phyloP scores from a whole-genome alignment of 1,140 invertebrate genomes.

The Heliothis subflexa region DNA sequence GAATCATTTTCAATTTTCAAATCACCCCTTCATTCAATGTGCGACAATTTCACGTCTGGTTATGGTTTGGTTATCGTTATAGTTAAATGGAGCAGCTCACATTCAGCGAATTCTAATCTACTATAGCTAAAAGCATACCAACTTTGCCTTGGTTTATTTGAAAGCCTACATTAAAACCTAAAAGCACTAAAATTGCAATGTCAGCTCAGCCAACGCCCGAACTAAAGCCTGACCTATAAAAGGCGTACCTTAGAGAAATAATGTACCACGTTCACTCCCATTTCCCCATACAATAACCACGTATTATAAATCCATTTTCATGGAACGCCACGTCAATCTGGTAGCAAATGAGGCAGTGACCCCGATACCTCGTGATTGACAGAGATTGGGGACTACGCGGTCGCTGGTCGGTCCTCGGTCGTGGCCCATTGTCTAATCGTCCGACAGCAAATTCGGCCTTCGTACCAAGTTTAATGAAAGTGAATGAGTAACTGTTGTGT shows the following conservation, averaged over 20 bases:
- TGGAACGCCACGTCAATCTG: background rate
- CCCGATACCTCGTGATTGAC: background rate
- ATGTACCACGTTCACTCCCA: background rate
- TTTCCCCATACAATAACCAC: constrained; percentile 13
- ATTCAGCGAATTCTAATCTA: too few relatives aligned
- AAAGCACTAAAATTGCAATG: too few relatives aligned
- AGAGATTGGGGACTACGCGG: constrained; percentile 13
- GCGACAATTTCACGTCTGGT: too few relatives aligned
- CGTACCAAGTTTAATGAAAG: constrained; percentile 29
- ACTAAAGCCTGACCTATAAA: background rate
- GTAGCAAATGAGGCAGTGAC: constrained; percentile 19
- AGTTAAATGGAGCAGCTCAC: too few relatives aligned
- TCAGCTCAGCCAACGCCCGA: background rate
- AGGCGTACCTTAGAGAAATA: background rate
- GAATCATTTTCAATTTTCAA: too few relatives aligned
- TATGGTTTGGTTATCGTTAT: too few relatives aligned
- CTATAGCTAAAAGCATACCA: too few relatives aligned
- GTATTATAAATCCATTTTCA: constrained; percentile 26
- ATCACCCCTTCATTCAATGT: too few relatives aligned
- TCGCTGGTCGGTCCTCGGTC: background rate
- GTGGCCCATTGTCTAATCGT: constrained; percentile 35
- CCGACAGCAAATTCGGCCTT: constrained; percentile 32
- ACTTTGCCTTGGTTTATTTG: too few relatives aligned
- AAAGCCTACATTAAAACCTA: too few relatives aligned
- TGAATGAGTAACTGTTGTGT: background rate